Evolutionary conservation across 2,888 invertebrate species (phyloP).

Genomic region (Ophonus ardosiacus): DNA sequence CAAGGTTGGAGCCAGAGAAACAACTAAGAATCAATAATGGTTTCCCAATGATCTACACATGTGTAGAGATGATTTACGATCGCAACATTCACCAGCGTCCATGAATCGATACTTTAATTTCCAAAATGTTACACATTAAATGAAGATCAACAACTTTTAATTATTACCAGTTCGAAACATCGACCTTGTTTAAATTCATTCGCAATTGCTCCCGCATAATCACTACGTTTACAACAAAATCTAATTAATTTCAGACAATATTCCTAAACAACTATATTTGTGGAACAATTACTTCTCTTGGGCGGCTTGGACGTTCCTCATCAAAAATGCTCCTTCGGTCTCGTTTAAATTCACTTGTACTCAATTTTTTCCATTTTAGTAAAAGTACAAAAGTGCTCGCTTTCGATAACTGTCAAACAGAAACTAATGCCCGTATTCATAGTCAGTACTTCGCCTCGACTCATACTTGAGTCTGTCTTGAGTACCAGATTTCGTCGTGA

Average conservation of each 20-base stretch:
- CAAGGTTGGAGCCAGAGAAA: slow-evolving; percentile 27
- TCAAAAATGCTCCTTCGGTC: no score
- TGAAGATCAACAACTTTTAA: slow-evolving; percentile 62
- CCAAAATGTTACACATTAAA: slow-evolving; percentile 59
- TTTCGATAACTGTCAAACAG: no score
- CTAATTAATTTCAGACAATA: not conserved
- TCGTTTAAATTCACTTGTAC: no score
- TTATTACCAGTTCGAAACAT: slow-evolving; percentile 23
- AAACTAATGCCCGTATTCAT: no score
- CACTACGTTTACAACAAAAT: slow-evolving; percentile 7
- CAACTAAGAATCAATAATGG: slow-evolving; percentile 38
- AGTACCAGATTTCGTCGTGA: no score
- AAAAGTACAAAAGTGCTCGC: no score
- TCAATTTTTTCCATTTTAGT: no score
- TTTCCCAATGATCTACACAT: slow-evolving; percentile 44
- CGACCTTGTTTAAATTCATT: slow-evolving; percentile 47
- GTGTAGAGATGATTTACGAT: slow-evolving; percentile 46
- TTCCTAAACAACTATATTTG: no score
- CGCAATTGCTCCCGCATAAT: slow-evolving; percentile 28
- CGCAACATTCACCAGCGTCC: slow-evolving; percentile 50
- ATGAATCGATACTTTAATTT: slow-evolving; percentile 39
- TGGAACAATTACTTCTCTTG: no score
- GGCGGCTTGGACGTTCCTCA: no score
- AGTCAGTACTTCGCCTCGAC: no score
- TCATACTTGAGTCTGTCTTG: no score